Percentiles rank a stretch among this genome's conserved stretches.
Evolutionary conservation across 2,113 vertebrate species (phyloP).

Genomic region (Jacana jacana): DNA sequence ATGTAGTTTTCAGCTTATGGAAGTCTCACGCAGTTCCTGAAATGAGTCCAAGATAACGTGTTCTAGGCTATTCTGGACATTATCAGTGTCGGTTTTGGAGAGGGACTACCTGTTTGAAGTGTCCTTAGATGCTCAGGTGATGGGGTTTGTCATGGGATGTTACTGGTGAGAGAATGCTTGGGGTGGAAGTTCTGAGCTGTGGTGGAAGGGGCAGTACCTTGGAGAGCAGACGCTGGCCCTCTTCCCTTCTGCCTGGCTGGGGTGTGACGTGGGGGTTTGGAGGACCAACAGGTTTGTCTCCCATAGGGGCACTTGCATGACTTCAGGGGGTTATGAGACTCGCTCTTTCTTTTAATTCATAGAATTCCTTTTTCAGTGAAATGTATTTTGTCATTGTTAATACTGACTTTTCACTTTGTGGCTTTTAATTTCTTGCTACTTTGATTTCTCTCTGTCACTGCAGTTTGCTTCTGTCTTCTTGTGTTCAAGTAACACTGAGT

Average conservation of each 20-base stretch:
- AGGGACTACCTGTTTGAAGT: neutral
- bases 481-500: neutral
- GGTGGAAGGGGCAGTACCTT: neutral
- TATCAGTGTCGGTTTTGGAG: neutral
- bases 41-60: neutral
- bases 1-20: neutral
- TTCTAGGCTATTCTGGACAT: neutral
- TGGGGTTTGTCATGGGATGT: fast-evolving
- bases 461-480: neutral
- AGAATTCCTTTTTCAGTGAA: neutral
- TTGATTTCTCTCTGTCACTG: neutral
- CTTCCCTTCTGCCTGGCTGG: neutral
- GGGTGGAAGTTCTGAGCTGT: fast-evolving
- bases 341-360: neutral
- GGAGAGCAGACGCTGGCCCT: neutral
- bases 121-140: neutral
- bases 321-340: neutral
- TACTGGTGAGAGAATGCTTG: fast-evolving
- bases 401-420: neutral
- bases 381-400: neutral
- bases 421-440: neutral
- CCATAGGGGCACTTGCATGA: neutral
- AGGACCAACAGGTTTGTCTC: neutral
- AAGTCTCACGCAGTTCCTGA: neutral
- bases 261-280: neutral